Conservation (phyloP, 2,113 vertebrate genomes). For the Lethenteron reissneri region DNA sequence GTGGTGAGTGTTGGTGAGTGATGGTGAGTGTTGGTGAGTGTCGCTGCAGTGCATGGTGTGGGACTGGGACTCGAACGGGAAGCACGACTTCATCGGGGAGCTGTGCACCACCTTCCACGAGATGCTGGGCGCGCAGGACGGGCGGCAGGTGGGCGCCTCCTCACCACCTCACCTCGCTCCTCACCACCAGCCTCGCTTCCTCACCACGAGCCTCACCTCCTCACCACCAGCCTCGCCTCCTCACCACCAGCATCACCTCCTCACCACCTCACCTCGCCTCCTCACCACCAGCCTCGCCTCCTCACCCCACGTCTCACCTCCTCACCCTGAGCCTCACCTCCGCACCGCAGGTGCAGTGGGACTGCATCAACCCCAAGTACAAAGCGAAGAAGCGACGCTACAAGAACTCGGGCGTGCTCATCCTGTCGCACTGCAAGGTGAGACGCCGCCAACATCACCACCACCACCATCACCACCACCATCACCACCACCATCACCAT, state of each 20-base stretch:
- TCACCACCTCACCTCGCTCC: background rate
- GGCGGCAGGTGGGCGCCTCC: constrained; percentile 41
- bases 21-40: constrained; percentile 8
- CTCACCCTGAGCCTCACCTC: background rate
- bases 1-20: background rate
- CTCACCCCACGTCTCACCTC: background rate
- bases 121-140: constrained; percentile 78
- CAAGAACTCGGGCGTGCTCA: constrained; percentile 85
- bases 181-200: background rate
- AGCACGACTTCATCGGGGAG: constrained; percentile 92
- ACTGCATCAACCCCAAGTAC: constrained; percentile 86
- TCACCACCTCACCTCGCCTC: background rate
- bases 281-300: background rate
- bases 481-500: background rate
- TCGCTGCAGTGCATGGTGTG: constrained; percentile 64
- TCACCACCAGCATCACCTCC: background rate
- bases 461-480: background rate
- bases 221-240: background rate
- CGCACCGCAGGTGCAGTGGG: constrained; percentile 68
- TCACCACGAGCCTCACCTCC: background rate
- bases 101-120: constrained; percentile 75
- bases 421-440: constrained; percentile 90
- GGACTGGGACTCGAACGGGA: constrained; percentile 98
- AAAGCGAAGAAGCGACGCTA: constrained; percentile 92
- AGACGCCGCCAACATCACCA: constrained; percentile 5